Evolutionary conservation across 2,113 vertebrate genomes (phyloP).

Genomic region (Halichoeres trimaculatus): DNA sequence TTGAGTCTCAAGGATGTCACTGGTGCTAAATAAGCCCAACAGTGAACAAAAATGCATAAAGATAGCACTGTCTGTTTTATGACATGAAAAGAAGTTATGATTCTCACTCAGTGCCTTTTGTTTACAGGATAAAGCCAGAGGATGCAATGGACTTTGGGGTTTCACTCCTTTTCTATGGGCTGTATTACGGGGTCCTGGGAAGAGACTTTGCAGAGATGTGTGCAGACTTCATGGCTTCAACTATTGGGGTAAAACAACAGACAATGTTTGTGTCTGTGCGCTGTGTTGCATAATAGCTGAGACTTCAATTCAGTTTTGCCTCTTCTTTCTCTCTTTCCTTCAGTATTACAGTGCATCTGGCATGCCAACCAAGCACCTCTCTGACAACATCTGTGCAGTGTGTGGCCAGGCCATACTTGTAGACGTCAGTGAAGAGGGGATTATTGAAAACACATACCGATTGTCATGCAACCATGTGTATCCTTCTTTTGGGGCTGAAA

Average conservation of each 20-base stretch:
- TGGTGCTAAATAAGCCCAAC: neutral
- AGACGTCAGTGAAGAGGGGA: constrained; percentile 96
- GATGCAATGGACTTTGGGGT: constrained; percentile 98
- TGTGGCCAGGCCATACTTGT: constrained; percentile 97
- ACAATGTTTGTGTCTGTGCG: neutral
- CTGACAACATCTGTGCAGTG: constrained; percentile 94
- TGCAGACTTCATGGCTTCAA: constrained; percentile 98
- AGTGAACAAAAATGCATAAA: neutral
- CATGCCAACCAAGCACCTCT: constrained; percentile 98
- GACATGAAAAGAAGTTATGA: neutral
- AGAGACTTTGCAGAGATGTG: constrained; percentile 99
- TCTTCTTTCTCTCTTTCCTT: neutral
- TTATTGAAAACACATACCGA: constrained; percentile 98
- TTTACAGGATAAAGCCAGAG: constrained; percentile 94
- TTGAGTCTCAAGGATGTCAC: neutral
- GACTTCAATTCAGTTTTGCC: neutral
- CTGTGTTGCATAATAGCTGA: neutral
- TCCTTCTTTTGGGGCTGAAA: constrained; percentile 80
- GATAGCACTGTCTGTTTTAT: neutral
- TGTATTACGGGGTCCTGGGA: constrained; percentile 97
- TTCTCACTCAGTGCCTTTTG: constrained; percentile 4
- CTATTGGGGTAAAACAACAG: constrained; percentile 89
- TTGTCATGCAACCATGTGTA: constrained; percentile 99
- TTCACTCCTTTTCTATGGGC: constrained; percentile 95
- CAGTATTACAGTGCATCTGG: constrained; percentile 97